Evolutionary conservation across 2,888 invertebrate genomes (phyloP).

Genomic region (Pachliopta kotzebuea): DNA sequence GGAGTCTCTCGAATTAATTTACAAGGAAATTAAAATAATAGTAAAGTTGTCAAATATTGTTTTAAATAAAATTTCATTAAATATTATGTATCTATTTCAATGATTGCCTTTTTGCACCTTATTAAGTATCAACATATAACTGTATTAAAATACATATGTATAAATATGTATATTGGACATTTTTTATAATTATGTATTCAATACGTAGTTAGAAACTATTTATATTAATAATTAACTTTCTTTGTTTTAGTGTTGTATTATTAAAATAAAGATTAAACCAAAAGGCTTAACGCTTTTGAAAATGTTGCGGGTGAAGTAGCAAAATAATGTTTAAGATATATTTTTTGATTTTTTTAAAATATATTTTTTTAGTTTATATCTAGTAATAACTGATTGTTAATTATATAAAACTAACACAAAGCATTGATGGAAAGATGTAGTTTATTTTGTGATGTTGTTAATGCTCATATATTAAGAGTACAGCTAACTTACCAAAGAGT

Average conservation of each 20-base stretch:
- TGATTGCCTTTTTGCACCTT: too few species aligned
- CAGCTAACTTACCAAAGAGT: slow-evolving; percentile 76
- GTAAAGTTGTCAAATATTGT: too few species aligned
- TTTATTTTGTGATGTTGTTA: slow-evolving; percentile 45
- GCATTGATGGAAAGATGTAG: slow-evolving; percentile 15
- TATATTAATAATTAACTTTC: too few species aligned
- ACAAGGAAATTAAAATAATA: too few species aligned
- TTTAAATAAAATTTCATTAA: too few species aligned
- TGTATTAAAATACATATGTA: too few species aligned
- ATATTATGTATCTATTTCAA: too few species aligned
- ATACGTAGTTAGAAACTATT: too few species aligned
- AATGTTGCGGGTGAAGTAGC: slow-evolving; percentile 23
- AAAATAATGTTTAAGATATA: slow-evolving; percentile 10
- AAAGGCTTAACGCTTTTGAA: not conserved
- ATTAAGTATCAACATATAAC: too few species aligned
- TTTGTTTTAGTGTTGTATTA: not conserved
- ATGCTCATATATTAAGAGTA: slow-evolving; percentile 52
- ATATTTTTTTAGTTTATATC: slow-evolving; percentile 18
- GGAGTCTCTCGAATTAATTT: too few species aligned
- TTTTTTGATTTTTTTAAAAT: slow-evolving; percentile 10
- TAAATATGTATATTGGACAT: too few species aligned
- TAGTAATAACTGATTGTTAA: slow-evolving; percentile 11
- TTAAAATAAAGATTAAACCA: not conserved
- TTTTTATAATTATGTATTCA: too few species aligned
- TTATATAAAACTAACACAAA: slow-evolving; percentile 13